Evolutionary conservation across 2,113 vertebrate species (phyloP).

Genomic region (Muntiacus reevesi): DNA sequence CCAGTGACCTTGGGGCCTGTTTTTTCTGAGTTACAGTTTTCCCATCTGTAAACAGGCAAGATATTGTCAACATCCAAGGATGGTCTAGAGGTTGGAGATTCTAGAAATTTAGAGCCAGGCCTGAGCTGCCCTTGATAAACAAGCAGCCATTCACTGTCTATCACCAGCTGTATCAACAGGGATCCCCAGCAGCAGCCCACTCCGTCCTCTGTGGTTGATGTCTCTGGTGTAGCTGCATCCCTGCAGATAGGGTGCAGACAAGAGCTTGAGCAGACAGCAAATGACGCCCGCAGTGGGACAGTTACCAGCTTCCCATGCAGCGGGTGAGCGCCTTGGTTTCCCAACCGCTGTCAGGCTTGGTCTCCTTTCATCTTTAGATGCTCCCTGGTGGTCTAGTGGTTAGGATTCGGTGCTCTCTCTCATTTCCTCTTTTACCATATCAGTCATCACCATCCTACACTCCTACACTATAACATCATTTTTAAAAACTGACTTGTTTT

Average conservation of each 20-base stretch:
- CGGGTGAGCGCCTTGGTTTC: not conserved
- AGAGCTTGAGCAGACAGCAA: not conserved
- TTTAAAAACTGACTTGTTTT: not conserved
- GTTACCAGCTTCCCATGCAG: not conserved
- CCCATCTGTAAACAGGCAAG: not conserved
- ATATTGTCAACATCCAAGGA: not conserved
- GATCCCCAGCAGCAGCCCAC: accelerated
- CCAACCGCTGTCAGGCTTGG: accelerated
- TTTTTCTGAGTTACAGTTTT: not conserved
- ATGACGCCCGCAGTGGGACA: not conserved
- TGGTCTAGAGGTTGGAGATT: not conserved
- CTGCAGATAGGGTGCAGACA: accelerated
- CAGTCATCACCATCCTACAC: not conserved
- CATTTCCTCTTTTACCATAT: not conserved
- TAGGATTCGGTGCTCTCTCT: not conserved
- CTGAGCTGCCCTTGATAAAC: not conserved
- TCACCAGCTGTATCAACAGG: not conserved
- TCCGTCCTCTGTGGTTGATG: not conserved
- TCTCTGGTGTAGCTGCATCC: not conserved
- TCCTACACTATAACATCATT: not conserved
- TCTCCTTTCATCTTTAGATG: not conserved
- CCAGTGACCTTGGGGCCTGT: not conserved
- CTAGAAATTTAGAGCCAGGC: not conserved
- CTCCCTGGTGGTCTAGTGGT: not conserved
- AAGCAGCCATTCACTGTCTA: accelerated